Evolutionary conservation across 2,797 vertebrate species (phyloP).

Genomic region (Trematomus bernacchii): DNA sequence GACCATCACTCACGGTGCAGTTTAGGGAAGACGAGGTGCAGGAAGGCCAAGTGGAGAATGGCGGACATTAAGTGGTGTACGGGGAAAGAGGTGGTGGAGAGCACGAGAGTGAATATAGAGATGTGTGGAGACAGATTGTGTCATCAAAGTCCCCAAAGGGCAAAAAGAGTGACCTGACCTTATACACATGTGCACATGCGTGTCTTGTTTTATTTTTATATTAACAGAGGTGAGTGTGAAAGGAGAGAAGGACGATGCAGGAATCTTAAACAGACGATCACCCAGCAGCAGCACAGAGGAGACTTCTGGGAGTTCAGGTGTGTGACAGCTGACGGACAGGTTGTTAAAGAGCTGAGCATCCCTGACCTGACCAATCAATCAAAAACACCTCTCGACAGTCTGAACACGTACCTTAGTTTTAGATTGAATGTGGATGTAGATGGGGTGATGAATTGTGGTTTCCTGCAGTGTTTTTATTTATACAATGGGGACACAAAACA

Average conservation of each 20-base stretch:
- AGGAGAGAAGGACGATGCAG: conserved; percentile 15
- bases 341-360: conserved; percentile 37
- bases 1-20: too few relatives aligned
- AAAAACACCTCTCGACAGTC: conserved; percentile 18
- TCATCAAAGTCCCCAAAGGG: too few relatives aligned
- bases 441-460: background rate
- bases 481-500: conserved; percentile 4
- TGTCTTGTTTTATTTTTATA: conserved; percentile 1
- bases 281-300: conserved; percentile 26
- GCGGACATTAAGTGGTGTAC: too few relatives aligned
- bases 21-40: too few relatives aligned
- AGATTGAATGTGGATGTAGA: conserved; percentile 17
- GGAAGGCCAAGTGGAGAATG: too few relatives aligned
- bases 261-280: conserved; percentile 24
- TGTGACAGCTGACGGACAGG: conserved; percentile 51
- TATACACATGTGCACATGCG: background rate
- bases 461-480: conserved; percentile 1
- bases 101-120: too few relatives aligned
- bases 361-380: conserved; percentile 50
- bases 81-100: too few relatives aligned
- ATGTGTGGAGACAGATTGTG: too few relatives aligned
- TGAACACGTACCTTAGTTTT: background rate
- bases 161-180: too few relatives aligned
- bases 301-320: conserved; percentile 26
- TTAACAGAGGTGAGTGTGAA: conserved; percentile 12